A percentile compares a stretch with the other conserved stretches of the same genome.
Conservation (phyloP, 2,797 vertebrate genomes). For the Pangasius djambal region DNA sequence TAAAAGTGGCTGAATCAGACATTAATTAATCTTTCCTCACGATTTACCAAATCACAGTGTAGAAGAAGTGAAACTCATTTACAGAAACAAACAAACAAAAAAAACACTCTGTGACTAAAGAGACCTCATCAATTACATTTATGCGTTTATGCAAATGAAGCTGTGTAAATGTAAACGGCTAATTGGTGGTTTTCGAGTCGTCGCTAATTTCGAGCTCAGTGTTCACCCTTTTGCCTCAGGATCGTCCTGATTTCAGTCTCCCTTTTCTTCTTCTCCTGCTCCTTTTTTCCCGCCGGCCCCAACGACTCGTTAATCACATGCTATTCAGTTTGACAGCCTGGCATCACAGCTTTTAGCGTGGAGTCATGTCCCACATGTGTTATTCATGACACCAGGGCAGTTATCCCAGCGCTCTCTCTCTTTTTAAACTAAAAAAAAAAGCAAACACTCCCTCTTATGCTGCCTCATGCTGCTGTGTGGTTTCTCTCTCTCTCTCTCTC, state of each 20-base stretch:
- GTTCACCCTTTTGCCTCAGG: not conserved
- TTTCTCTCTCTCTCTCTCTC: not conserved
- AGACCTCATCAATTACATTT: not conserved
- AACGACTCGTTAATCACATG: conserved; percentile 69
- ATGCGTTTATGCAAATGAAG: conserved; percentile 3
- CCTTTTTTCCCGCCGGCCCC: not conserved
- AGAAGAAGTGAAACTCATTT: not conserved
- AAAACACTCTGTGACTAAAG: not conserved
- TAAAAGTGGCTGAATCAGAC: not conserved
- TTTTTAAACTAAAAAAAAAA: not conserved
- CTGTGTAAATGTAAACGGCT: not conserved
- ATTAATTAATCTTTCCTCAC: not conserved
- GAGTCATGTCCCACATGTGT: conserved; percentile 52
- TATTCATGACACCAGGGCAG: conserved; percentile 37
- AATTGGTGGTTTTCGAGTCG: not conserved
- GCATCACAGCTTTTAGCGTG: conserved; percentile 47
- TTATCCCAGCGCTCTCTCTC: conserved; percentile 5
- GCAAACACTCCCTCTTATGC: conserved; percentile 4
- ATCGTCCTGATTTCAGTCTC: not conserved
- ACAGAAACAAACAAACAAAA: not conserved
- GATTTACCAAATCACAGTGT: not conserved
- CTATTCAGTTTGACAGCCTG: conserved; percentile 64
- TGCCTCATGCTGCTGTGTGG: not conserved
- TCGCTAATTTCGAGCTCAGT: not conserved
- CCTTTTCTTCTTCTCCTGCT: not conserved